Percentiles rank a stretch among this genome's conserved stretches.
Evolutionary conservation across 2,113 vertebrate genomes (phyloP).

Genomic region (Poeciliopsis retropinna): DNA sequence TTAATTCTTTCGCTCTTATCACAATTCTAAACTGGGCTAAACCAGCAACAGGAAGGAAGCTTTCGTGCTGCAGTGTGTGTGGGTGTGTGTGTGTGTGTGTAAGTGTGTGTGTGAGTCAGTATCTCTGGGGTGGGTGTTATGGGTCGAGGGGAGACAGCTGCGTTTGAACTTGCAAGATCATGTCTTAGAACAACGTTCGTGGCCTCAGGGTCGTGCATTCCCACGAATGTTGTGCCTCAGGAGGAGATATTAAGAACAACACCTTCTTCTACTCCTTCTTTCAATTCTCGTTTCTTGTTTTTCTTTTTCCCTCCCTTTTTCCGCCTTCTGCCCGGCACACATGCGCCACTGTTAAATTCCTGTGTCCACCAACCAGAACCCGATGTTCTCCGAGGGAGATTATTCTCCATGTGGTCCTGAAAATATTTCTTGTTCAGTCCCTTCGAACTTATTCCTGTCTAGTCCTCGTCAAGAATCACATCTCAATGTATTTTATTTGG

Average conservation of each 20-base stretch:
- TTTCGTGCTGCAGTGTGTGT: conserved; percentile 55
- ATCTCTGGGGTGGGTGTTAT: conserved; percentile 1
- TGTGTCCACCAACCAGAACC: neutral
- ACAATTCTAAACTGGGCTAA: conserved; percentile 67
- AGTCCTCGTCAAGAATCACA: neutral
- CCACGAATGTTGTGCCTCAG: too few relatives aligned
- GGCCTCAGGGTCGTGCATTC: conserved; percentile 53
- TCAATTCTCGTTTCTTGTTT: conserved; percentile 21
- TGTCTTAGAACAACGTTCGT: conserved; percentile 52
- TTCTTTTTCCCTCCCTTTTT: conserved; percentile 23
- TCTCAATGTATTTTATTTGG: neutral
- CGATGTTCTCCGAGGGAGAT: neutral
- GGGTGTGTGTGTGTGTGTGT: conserved; percentile 15
- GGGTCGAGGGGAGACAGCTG: conserved; percentile 39
- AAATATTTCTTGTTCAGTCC: neutral
- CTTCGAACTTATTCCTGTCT: neutral
- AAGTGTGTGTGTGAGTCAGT: conserved; percentile 18
- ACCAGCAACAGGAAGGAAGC: conserved; percentile 81
- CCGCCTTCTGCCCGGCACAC: conserved; percentile 16
- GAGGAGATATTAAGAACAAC: conserved; percentile 21
- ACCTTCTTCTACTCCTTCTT: conserved; percentile 1
- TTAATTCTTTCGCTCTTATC: conserved; percentile 70
- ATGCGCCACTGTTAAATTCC: conserved; percentile 12
- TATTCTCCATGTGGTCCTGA: neutral
- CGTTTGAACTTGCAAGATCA: conserved; percentile 46